Percentiles rank a stretch among this genome's conserved stretches.
Conservation (phyloP, 1,140 invertebrate genomes). For the Ceratosolen fusciceps region DNA sequence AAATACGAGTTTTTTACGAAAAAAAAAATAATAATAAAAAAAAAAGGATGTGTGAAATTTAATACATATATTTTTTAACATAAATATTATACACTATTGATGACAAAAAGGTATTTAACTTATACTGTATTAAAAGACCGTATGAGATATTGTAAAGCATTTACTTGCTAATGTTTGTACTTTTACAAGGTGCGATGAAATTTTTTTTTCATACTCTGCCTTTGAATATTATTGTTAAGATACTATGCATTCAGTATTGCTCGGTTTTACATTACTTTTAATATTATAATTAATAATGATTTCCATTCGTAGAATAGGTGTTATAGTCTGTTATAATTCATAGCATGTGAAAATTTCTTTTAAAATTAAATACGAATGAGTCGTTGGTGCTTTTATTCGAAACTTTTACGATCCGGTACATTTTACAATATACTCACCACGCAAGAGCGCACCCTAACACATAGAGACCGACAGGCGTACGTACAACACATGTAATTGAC, state of each 20-base stretch:
- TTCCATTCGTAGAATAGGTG: slow-evolving; percentile 54
- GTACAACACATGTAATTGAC: not conserved
- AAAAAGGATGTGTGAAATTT: too few relatives aligned
- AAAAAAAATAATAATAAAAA: too few relatives aligned
- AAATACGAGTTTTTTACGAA: not conserved
- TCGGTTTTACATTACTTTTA: slow-evolving; percentile 55
- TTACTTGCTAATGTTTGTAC: not conserved
- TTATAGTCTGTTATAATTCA: slow-evolving; percentile 61
- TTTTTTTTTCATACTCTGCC: slow-evolving; percentile 6
- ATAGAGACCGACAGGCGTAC: not conserved
- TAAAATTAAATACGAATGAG: slow-evolving; percentile 46
- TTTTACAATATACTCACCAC: not conserved
- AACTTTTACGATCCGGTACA: not conserved
- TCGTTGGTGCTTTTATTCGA: slow-evolving; percentile 46
- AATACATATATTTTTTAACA: not conserved
- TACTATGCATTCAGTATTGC: slow-evolving; percentile 61
- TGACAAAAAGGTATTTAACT: not conserved
- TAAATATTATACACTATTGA: not conserved
- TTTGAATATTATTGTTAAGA: slow-evolving; percentile 54
- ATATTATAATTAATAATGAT: slow-evolving; percentile 37
- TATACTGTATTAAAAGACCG: slow-evolving; percentile 1
- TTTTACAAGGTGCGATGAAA: not conserved
- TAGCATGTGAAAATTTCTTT: slow-evolving; percentile 59
- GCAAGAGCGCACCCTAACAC: not conserved
- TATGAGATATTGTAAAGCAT: not conserved